These are phyloP conservation scores for Parazoanthus darwini DNA, from an alignment of 92 coral and sea anemone genomes.

Conservation along the genomic window DNA sequence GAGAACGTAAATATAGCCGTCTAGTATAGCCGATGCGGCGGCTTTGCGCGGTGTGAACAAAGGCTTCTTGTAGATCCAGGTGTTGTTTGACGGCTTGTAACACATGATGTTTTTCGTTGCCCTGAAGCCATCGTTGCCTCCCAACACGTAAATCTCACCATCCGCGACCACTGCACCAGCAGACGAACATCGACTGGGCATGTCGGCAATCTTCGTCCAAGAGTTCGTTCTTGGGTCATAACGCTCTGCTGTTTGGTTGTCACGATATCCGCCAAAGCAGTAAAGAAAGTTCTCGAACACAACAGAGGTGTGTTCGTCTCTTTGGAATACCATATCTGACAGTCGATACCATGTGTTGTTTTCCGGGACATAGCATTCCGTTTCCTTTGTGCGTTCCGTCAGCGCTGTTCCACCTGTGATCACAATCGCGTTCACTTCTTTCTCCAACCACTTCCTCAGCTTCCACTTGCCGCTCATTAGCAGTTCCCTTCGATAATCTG, in stretches of 20 bases:
- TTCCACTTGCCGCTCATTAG: constrained; percentile 15
- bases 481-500: constrained; percentile 4
- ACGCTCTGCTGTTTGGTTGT: constrained; percentile 55
- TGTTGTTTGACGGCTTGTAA: constrained; percentile 62
- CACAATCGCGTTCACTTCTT: constrained; percentile 44
- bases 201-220: constrained; percentile 52
- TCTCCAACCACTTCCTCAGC: constrained; percentile 50
- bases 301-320: constrained; percentile 61
- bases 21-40: constrained; percentile 50
- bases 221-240: constrained; percentile 59
- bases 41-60: constrained; percentile 69
- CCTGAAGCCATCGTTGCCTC: constrained; percentile 64
- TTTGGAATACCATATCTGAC: constrained; percentile 54
- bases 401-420: constrained; percentile 55
- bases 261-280: constrained; percentile 59
- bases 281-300: constrained; percentile 52
- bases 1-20: constrained; percentile 60
- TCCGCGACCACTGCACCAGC: constrained; percentile 64
- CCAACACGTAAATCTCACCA: constrained; percentile 63
- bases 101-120: constrained; percentile 59
- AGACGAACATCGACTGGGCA: constrained; percentile 41
- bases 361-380: constrained; percentile 45
- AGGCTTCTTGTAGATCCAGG: constrained; percentile 61
- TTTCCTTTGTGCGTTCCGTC: constrained; percentile 36
- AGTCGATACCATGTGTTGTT: constrained; percentile 49